Evolutionary conservation across 2,113 vertebrate species (phyloP).

Genomic region (Pterophyllum scalare): DNA sequence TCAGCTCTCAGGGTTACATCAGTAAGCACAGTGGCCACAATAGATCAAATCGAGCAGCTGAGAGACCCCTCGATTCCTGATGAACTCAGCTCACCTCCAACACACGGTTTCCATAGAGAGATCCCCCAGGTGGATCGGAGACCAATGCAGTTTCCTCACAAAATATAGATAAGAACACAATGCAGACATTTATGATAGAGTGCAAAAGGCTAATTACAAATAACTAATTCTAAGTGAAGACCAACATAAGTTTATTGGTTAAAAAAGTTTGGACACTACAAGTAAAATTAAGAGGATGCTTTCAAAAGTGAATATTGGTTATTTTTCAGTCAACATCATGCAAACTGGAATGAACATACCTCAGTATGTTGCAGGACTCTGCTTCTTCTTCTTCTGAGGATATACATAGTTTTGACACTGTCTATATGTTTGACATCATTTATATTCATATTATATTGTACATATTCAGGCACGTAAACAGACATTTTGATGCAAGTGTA

Average conservation of each 20-base stretch:
- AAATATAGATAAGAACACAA: not conserved
- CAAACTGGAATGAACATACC: too few relatives aligned
- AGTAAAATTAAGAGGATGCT: too few relatives aligned
- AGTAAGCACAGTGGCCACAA: slow-evolving; percentile 29
- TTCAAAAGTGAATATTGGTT: too few relatives aligned
- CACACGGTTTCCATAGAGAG: not conserved
- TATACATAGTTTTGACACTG: too few relatives aligned
- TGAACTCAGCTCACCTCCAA: slow-evolving; percentile 12
- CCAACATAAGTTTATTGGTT: not conserved
- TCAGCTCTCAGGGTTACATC: slow-evolving; percentile 63
- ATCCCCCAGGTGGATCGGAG: not conserved
- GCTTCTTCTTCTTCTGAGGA: too few relatives aligned
- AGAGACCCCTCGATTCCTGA: not conserved
- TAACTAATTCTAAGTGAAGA: too few relatives aligned
- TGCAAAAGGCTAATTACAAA: not conserved
- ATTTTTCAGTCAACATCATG: too few relatives aligned
- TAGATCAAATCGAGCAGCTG: slow-evolving; percentile 33
- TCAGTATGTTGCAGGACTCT: too few relatives aligned
- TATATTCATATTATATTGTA: too few relatives aligned
- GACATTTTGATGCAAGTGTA: too few relatives aligned
- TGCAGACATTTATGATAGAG: not conserved
- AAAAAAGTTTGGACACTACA: not conserved
- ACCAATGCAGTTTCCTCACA: not conserved
- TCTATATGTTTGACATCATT: too few relatives aligned
- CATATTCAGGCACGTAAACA: too few relatives aligned